phyloP scores from a whole-genome alignment of 1,140 invertebrate species.

The Papilio aristodemus region DNA sequence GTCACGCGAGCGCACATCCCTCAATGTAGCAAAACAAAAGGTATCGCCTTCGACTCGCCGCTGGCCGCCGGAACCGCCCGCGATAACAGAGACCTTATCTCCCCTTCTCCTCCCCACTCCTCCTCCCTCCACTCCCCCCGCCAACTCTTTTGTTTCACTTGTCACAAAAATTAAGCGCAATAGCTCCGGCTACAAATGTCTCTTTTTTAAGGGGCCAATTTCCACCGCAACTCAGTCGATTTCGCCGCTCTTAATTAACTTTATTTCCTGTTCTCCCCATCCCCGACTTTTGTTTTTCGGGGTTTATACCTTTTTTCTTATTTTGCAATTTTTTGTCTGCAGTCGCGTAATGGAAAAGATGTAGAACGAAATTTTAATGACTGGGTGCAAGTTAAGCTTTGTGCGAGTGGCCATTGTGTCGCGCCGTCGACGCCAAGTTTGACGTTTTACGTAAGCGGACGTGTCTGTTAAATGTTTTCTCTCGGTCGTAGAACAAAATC shows the following conservation, averaged over 20 bases:
- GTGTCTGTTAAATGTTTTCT: conserved; percentile 51
- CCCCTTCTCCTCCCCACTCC: conserved; percentile 47
- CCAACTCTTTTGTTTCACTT: conserved; percentile 80
- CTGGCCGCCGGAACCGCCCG: conserved; percentile 64
- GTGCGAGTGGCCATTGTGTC: conserved; percentile 66
- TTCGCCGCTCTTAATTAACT: conserved; percentile 80
- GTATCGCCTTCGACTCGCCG: conserved; percentile 75
- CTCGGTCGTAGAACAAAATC: conserved; percentile 49
- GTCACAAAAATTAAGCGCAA: conserved; percentile 80
- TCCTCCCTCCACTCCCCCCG: conserved; percentile 50
- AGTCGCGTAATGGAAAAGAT: conserved; percentile 78
- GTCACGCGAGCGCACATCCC: conserved; percentile 74
- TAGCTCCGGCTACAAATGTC: conserved; percentile 78
- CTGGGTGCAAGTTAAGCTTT: conserved; percentile 75
- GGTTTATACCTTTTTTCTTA: conserved; percentile 67
- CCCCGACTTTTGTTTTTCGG: conserved; percentile 75
- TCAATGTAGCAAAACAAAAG: conserved; percentile 77
- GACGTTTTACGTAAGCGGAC: conserved; percentile 64
- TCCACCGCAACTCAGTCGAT: conserved; percentile 80
- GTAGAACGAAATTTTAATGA: conserved; percentile 80
- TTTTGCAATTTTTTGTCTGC: conserved; percentile 79
- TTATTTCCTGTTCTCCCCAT: conserved; percentile 79
- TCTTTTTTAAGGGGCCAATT: conserved; percentile 79
- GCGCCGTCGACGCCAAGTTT: conserved; percentile 59
- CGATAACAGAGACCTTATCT: conserved; percentile 77